These are phyloP conservation scores for Struthio camelus DNA, from an alignment of 2,113 vertebrate genomes.

Conservation along the genomic window DNA sequence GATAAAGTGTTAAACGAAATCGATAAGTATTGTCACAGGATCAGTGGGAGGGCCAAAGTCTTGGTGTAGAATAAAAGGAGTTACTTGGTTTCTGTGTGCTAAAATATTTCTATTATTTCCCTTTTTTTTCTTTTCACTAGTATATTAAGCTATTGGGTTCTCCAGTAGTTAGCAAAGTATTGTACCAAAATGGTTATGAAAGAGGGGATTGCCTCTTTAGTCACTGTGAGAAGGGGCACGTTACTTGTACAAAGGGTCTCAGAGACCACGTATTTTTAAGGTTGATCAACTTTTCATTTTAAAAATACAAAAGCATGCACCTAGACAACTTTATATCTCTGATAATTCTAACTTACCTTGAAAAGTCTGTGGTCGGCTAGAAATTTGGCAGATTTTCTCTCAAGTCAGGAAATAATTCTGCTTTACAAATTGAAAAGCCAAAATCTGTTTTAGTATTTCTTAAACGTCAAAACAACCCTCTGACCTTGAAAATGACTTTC, in stretches of 20 bases:
- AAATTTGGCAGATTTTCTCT: conserved; percentile 70
- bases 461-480: conserved; percentile 42
- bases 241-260: conserved; percentile 38
- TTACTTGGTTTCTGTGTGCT: not conserved
- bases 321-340: not conserved
- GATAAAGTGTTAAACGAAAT: not conserved
- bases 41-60: conserved; percentile 35
- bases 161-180: conserved; percentile 49
- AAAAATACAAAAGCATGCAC: not conserved
- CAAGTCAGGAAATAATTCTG: conserved; percentile 70
- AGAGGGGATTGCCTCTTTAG: conserved; percentile 43
- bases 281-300: conserved; percentile 62
- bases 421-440: conserved; percentile 74
- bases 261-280: conserved; percentile 48
- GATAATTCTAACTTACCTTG: conserved; percentile 66
- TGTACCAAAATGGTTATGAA: conserved; percentile 46
- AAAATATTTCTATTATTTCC: conserved; percentile 10
- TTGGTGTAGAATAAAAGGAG: conserved; percentile 39
- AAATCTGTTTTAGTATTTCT: conserved; percentile 67
- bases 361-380: conserved; percentile 68
- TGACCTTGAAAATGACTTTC: conserved; percentile 37
- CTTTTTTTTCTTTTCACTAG: conserved; percentile 51
- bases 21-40: conserved; percentile 19
- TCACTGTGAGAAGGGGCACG: conserved; percentile 37
- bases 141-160: conserved; percentile 64